phyloP scores from a whole-genome alignment of 2,888 invertebrate species.

The Caenorhabditis zanzibari region DNA sequence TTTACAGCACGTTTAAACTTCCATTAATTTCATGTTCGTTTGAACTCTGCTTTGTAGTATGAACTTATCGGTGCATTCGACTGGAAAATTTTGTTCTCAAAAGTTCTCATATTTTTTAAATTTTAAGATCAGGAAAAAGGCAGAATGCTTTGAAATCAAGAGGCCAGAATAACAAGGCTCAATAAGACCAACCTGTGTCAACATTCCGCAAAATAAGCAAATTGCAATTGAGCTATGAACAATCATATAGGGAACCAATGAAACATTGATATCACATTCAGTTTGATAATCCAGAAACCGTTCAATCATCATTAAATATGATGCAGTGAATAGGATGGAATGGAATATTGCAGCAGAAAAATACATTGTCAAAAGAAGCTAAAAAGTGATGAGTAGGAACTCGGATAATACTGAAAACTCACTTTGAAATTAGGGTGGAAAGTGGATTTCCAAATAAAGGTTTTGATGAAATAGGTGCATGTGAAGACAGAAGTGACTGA shows the following conservation, averaged over 20 bases:
- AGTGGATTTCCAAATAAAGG: constrained; percentile 55
- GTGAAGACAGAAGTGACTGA: constrained; percentile 56
- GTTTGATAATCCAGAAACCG: constrained; percentile 37
- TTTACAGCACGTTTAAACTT: no score
- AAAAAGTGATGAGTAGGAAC: not conserved
- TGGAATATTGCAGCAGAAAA: constrained; percentile 57
- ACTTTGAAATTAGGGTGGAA: constrained; percentile 64
- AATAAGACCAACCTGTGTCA: constrained; percentile 47
- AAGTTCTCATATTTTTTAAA: not conserved
- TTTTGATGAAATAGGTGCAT: constrained; percentile 54
- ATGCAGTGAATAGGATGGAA: constrained; percentile 43
- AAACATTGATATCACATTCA: constrained; percentile 51
- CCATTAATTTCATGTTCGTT: not conserved
- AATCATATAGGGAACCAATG: constrained; percentile 41
- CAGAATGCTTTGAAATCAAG: not conserved
- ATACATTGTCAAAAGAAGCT: constrained; percentile 57
- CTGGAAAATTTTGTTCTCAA: not conserved
- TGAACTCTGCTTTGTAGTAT: not conserved
- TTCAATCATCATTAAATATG: constrained; percentile 51
- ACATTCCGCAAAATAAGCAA: constrained; percentile 57
- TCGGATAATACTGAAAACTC: not conserved
- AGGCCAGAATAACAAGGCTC: not conserved
- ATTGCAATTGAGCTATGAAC: constrained; percentile 55
- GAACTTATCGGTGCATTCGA: not conserved
- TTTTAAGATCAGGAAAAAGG: not conserved